These are phyloP conservation scores for Chionis minor DNA, from an alignment of 2,113 vertebrate genomes.

Conservation along the genomic window DNA sequence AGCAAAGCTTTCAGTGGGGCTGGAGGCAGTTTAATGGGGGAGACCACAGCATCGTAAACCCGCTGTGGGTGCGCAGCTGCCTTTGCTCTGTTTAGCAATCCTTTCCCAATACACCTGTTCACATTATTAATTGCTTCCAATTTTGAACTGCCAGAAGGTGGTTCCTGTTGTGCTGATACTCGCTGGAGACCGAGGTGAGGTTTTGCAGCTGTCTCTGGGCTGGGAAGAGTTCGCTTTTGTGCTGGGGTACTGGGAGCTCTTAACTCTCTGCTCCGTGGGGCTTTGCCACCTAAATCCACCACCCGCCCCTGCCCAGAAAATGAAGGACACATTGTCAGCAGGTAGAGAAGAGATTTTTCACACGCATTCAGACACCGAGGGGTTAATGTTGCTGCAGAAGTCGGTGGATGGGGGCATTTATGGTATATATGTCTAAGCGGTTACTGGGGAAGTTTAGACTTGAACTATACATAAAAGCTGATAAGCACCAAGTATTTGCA, in stretches of 20 bases:
- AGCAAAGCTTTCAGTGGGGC: background rate
- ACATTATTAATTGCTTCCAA: background rate
- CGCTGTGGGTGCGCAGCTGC: background rate
- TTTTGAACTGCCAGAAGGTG: background rate
- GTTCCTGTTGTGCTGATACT: background rate
- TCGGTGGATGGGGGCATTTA: background rate
- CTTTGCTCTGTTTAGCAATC: background rate
- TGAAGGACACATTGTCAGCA: background rate
- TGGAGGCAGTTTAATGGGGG: background rate
- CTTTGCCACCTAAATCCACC: background rate
- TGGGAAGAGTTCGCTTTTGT: background rate
- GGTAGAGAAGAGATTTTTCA: background rate
- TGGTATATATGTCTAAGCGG: background rate
- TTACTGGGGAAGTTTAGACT: background rate
- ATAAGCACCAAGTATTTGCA: background rate
- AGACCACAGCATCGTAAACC: background rate
- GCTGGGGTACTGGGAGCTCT: background rate
- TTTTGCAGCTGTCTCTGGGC: background rate
- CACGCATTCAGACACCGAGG: background rate
- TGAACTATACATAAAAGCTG: background rate
- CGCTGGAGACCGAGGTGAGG: background rate
- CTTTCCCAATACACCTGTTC: background rate
- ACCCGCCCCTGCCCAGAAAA: background rate
- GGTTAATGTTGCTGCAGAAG: background rate
- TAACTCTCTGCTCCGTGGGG: background rate